Conservation (phyloP, 1,140 invertebrate genomes). For the Vollenhovia emeryi region DNA sequence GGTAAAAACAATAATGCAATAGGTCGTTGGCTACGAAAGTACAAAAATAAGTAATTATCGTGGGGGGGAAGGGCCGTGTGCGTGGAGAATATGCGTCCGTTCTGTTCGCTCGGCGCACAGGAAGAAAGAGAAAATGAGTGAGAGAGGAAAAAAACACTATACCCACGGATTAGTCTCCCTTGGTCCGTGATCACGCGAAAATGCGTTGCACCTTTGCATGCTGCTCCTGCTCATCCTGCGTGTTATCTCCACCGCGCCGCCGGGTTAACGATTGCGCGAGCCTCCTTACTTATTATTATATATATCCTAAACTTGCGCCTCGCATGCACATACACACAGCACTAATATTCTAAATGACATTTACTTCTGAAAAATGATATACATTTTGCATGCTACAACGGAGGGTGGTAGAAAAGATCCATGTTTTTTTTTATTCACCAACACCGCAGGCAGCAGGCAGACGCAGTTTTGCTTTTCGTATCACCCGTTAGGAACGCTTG, state of each 20-base stretch:
- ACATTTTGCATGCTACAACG: conserved; percentile 60
- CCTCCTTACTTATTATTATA: background rate
- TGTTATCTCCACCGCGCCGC: conserved; percentile 37
- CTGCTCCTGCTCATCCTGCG: conserved; percentile 13
- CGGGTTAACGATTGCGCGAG: conserved; percentile 23
- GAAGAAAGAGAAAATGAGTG: background rate
- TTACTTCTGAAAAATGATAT: conserved; percentile 3
- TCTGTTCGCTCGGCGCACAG: background rate
- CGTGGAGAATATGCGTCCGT: no score
- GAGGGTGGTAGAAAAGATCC: conserved; percentile 39
- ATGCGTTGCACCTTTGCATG: conserved; percentile 50
- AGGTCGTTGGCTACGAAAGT: conserved; percentile 40
- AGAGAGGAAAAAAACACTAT: conserved; percentile 14
- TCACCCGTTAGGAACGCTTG: conserved; percentile 74
- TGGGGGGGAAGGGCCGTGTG: background rate
- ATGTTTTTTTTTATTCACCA: conserved; percentile 76
- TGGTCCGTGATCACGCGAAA: conserved; percentile 18
- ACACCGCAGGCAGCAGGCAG: conserved; percentile 70
- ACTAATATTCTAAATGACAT: conserved; percentile 21
- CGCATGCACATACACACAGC: conserved; percentile 62
- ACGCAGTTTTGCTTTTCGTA: conserved; percentile 46
- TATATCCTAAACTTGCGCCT: conserved; percentile 5
- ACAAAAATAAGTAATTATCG: conserved; percentile 62
- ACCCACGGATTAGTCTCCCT: conserved; percentile 62
- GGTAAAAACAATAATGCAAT: conserved; percentile 36